phyloP scores from a whole-genome alignment of 2,113 vertebrate genomes.

The Paraplagusia blochii region DNA sequence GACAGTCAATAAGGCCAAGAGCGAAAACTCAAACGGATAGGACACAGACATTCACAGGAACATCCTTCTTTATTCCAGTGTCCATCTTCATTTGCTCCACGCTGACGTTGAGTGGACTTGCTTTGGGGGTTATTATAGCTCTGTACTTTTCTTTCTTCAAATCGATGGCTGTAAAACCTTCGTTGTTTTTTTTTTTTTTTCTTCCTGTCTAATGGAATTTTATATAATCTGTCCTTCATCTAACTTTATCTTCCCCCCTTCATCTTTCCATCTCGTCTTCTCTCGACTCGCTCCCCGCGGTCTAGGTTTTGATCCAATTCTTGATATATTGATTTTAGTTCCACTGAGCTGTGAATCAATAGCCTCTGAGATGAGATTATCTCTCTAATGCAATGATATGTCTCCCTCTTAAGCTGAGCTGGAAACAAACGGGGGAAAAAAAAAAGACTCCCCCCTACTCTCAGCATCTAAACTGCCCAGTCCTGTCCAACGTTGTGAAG shows the following conservation, averaged over 20 bases:
- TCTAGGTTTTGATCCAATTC: slow-evolving; percentile 55
- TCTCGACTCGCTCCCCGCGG: slow-evolving; percentile 10
- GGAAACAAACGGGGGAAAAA: neutral
- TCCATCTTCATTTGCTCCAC: slow-evolving; percentile 48
- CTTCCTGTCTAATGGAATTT: neutral
- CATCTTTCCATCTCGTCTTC: neutral
- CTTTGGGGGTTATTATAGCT: slow-evolving; percentile 11
- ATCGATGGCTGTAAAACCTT: slow-evolving; percentile 17
- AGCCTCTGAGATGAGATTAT: slow-evolving; percentile 38
- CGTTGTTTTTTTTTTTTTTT: neutral
- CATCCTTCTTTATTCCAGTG: slow-evolving; percentile 37
- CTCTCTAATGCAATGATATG: slow-evolving; percentile 36
- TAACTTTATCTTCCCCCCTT: slow-evolving; percentile 2
- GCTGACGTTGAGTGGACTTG: slow-evolving; percentile 19
- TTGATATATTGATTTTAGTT: slow-evolving; percentile 62
- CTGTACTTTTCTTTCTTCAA: slow-evolving; percentile 26
- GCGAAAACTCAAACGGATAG: neutral
- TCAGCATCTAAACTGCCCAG: neutral
- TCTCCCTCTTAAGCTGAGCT: slow-evolving; percentile 32
- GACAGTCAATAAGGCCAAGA: slow-evolving; percentile 54
- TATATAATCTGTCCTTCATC: neutral
- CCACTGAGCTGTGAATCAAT: slow-evolving; percentile 51
- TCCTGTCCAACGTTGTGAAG: too few species aligned
- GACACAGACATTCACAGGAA: slow-evolving; percentile 8
- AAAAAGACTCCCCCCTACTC: neutral